A percentile compares a stretch with the other conserved stretches of the same genome.
These are phyloP conservation scores for Chromis chromis DNA, from an alignment of 2,797 vertebrate species.

Conservation along the genomic window DNA sequence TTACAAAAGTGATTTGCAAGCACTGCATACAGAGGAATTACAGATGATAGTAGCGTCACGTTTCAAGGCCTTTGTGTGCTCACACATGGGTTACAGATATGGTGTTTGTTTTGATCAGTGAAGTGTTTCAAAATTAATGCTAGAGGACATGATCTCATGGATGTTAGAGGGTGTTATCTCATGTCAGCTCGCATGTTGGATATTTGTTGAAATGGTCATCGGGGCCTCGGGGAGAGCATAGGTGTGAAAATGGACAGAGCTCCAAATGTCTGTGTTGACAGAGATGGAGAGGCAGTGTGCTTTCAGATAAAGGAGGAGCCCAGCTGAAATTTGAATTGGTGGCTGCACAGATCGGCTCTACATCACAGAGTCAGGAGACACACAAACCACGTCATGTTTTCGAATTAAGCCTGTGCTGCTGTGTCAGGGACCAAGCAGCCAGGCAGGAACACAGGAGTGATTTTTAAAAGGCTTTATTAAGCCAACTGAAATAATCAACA, in stretches of 20 bases:
- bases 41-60: not conserved
- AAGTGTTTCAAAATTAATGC: slow-evolving; percentile 6
- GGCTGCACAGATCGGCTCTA: slow-evolving; percentile 1
- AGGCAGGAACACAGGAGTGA: no score
- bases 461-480: no score
- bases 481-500: no score
- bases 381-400: not conserved
- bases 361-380: not conserved
- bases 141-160: not conserved
- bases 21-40: not conserved
- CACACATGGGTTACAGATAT: not conserved
- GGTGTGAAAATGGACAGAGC: slow-evolving; percentile 16
- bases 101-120: slow-evolving; percentile 17
- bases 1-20: not conserved
- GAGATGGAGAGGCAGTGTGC: slow-evolving; percentile 1
- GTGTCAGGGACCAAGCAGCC: no score
- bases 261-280: slow-evolving; percentile 10
- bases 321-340: slow-evolving; percentile 11
- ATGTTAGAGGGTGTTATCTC: not conserved
- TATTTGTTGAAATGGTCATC: slow-evolving; percentile 18
- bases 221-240: not conserved
- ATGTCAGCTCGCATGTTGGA: slow-evolving; percentile 11
- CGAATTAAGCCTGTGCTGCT: not conserved
- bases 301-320: slow-evolving; percentile 10
- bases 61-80: not conserved